Evolutionary conservation across 2,113 vertebrate species (phyloP), one percentile per base, ranked within the genome.

Genomic region (Gopherus flavomarginatus): DNA sequence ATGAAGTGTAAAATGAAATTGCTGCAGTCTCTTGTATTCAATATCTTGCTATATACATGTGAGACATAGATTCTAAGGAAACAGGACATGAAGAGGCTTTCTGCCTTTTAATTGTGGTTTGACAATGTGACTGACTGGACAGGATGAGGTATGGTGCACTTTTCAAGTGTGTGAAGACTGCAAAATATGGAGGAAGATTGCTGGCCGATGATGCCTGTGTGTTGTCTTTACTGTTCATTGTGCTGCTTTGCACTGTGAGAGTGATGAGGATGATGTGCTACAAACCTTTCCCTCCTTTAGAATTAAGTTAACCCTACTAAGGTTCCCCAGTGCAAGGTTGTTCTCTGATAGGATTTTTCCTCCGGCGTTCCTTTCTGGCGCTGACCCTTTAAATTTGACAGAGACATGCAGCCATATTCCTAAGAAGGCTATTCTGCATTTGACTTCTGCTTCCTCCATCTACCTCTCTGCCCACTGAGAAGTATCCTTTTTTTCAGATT

Each of bases 281-380:
- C 10, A 57, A 27, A 1, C 3, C 1, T 2, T 56, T 1, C 5
- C 17, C 16, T 57, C 12, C 14, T 9, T 77, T 47, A 1, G 22
- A 82, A 47, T n/a, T 42, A 80, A 53, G 11, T 11, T 1, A 69
- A 81, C 8, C 9, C 1, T 86, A 11, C 83, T 81, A 83, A 87
- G 2, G 72, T 8, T 8, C 6, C 22, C 44, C 6, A 16, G 53
- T 69, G n/a, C 26, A 90, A 47, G 75, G 5, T 4, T 72, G 2
- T 5, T 8, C 84, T 44, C 42, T 81, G 53, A 53, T 11, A 82
- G 5, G 7, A 62, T 85, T 95, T 94, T 85, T 2, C 13, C 17
- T 12, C 86, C 24, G 27, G 4, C 59, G 44, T 57, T 83, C 42
- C 8, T 83, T 94, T 57, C 26, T 54, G 80, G 47, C 1, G 9